Evolutionary conservation across 2,888 invertebrate species (phyloP).

Genomic region (Augochlorella aurata): DNA sequence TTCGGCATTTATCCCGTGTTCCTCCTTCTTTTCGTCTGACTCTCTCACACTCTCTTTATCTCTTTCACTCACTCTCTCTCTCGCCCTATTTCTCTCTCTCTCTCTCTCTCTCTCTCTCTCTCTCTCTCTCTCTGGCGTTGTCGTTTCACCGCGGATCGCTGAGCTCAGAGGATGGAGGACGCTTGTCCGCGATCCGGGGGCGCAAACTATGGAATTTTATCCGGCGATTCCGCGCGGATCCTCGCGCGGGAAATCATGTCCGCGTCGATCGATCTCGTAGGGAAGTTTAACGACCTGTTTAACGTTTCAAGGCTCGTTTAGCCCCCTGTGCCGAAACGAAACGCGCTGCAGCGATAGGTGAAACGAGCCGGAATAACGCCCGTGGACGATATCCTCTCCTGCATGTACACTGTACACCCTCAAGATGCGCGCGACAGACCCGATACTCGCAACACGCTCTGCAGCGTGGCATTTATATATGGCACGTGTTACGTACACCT

Average conservation of each 20-base stretch:
- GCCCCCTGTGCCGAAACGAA: neutral
- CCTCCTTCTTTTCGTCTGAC: neutral
- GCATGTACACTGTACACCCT: conserved; percentile 25
- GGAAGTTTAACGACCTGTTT: conserved; percentile 11
- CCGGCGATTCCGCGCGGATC: neutral
- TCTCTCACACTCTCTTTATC: too few relatives aligned
- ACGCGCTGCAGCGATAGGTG: conserved; percentile 4
- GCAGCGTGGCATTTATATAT: conserved; percentile 31
- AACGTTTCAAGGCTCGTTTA: neutral
- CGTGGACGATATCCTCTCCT: conserved; percentile 1
- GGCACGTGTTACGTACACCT: conserved; percentile 51
- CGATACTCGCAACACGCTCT: conserved; percentile 35
- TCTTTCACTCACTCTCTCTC: too few relatives aligned
- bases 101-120: neutral
- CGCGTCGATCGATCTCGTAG: neutral
- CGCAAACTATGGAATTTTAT: neutral
- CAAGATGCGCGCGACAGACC: conserved; percentile 44
- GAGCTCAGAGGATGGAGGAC: neutral
- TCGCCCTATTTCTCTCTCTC: too few relatives aligned
- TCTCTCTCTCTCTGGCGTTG: neutral
- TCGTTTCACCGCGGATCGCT: conserved; percentile 4
- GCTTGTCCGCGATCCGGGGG: neutral
- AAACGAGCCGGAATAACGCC: conserved; percentile 19
- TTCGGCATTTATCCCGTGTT: conserved; percentile 14
- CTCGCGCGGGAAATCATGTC: neutral